These are phyloP conservation scores for Silurus meridionalis DNA, from an alignment of 2,113 vertebrate genomes.

Conservation along the genomic window DNA sequence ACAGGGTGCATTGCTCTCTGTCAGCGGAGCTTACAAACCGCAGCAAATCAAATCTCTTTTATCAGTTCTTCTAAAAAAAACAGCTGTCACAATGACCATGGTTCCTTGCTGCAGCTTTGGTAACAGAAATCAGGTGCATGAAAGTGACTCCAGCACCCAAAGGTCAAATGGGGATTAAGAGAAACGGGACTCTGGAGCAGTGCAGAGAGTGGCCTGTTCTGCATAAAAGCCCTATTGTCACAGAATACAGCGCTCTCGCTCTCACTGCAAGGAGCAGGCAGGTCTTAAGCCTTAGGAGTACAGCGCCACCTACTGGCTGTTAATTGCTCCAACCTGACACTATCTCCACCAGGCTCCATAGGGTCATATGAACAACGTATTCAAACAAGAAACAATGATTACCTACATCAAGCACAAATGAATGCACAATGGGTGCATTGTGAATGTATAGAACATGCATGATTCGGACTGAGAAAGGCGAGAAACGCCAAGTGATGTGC, in stretches of 20 bases:
- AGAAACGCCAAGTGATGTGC: neutral
- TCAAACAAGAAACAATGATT: slow-evolving; percentile 32
- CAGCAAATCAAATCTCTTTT: neutral
- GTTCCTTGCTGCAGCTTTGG: slow-evolving; percentile 18
- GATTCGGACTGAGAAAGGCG: neutral
- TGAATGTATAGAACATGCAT: neutral
- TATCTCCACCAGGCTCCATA: slow-evolving; percentile 36
- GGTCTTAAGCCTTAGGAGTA: slow-evolving; percentile 48
- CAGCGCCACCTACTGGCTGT: slow-evolving; percentile 72
- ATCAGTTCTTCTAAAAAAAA: neutral
- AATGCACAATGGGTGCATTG: slow-evolving; percentile 17
- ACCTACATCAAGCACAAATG: slow-evolving; percentile 11
- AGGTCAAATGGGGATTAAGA: slow-evolving; percentile 75
- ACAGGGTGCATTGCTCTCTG: slow-evolving; percentile 20
- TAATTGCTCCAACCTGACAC: slow-evolving; percentile 41
- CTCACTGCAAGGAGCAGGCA: slow-evolving; percentile 22
- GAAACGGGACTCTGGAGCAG: slow-evolving; percentile 70
- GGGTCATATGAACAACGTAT: slow-evolving; percentile 31
- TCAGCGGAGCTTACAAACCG: slow-evolving; percentile 1
- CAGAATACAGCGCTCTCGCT: slow-evolving; percentile 40
- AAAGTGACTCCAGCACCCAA: slow-evolving; percentile 63
- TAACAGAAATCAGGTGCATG: slow-evolving; percentile 57
- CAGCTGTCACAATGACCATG: slow-evolving; percentile 3
- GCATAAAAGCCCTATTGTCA: slow-evolving; percentile 74
- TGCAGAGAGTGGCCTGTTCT: slow-evolving; percentile 65